Percentiles rank a stretch among this genome's conserved stretches.
phyloP scores from a whole-genome alignment of 2,113 vertebrate genomes.

The Hiodon alosoides region DNA sequence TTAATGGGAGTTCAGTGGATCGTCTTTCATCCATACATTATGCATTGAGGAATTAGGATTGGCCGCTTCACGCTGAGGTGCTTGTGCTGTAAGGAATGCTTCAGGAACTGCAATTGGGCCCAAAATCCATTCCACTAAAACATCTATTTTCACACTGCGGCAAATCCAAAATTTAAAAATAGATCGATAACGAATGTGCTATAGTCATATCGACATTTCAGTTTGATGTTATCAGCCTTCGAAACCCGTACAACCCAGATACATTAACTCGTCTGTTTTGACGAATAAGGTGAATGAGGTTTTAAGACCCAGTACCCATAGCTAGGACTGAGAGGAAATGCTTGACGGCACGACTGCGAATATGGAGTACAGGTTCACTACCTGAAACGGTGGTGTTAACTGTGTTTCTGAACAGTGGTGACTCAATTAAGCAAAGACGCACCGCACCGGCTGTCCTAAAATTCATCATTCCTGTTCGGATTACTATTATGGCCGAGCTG shows the following conservation, averaged over 20 bases:
- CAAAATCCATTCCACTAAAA: too few species aligned
- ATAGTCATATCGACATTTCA: too few species aligned
- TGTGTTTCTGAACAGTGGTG: conserved; percentile 7
- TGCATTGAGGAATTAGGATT: neutral
- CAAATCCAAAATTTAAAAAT: too few species aligned
- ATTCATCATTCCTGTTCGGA: neutral
- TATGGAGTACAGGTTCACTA: neutral
- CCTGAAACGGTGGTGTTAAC: neutral
- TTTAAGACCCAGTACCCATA: neutral
- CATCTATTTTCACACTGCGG: too few species aligned
- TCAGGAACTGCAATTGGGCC: too few species aligned
- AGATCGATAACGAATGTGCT: too few species aligned
- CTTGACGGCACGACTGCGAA: neutral
- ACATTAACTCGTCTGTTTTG: too few species aligned
- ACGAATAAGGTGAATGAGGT: neutral
- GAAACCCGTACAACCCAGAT: too few species aligned
- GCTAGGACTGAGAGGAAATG: neutral
- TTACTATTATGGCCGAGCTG: conserved; percentile 1
- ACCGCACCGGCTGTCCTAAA: neutral
- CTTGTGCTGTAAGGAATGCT: too few species aligned
- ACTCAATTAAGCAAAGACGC: neutral
- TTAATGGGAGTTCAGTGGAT: neutral
- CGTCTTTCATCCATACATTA: too few species aligned
- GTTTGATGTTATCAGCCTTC: too few species aligned
- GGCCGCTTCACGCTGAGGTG: too few species aligned